Evolutionary conservation across 2,797 vertebrate species (phyloP), one percentile per base, ranked within the genome.

Genomic region (Triplophysa bombifrons): DNA sequence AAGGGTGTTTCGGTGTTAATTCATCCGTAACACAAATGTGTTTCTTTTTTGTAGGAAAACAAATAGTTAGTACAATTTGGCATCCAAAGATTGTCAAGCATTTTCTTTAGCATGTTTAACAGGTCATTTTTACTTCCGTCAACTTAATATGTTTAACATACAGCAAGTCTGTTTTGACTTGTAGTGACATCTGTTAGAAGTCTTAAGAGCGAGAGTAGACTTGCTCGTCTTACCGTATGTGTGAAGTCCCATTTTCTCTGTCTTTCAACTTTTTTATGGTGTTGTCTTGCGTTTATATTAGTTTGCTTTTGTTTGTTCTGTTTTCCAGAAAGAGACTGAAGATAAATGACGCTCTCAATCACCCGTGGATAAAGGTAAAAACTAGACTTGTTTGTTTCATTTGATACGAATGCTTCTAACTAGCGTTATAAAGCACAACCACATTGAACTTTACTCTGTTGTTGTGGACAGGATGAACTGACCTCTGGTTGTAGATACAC

Each of bases 321-420:
- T 83, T 83, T 82, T 48, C 80, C 74, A 99, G 98, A 91, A 99
- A 98, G 86, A 92, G 96, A 8, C 92, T 99, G 80, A 96, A 94
- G 0, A 98, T 98, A 85, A 92, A 96, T 89, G 94, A 96, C 70
- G 96, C 97, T 58, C 92, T 97, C 48, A 93, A 92, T 78, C 98
- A 99, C 80, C 96, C 95, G 0, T 99, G 98, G 97, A 98, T 99
- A 88, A 97, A 64, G 93, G 98, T 99, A 96, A 94, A 90, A 16
- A 53, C 46, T 48, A 4, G 11, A 64, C 12, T 60, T 65, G 30
- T 63, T 12, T 70, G 25, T 9, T 64, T 68, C 58, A 60, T 9
- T 82, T 76, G 0, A 65, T 51, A 44, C 60, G 12, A 46, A 17
- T 51, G 30, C 12, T 25, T 60, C 22, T 66, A n/a, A 56, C 51